Conservation (phyloP, 2,113 vertebrate species). For the Ptyas mucosa region DNA sequence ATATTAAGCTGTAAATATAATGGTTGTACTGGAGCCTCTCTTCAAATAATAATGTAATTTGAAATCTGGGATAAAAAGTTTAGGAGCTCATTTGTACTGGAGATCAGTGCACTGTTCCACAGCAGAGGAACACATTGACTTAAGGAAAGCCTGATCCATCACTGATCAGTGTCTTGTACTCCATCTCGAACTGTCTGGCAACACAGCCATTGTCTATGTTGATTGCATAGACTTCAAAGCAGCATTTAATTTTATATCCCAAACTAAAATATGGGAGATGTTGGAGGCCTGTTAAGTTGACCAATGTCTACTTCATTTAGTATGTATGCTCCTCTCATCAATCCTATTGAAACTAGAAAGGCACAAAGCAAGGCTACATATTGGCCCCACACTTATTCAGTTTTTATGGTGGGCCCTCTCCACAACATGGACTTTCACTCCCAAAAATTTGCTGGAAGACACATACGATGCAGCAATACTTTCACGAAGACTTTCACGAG, state of each 20-base stretch:
- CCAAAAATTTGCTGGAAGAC: neutral
- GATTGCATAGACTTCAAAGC: neutral
- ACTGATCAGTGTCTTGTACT: neutral
- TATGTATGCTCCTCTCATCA: neutral
- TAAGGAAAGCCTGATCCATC: neutral
- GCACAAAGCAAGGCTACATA: neutral
- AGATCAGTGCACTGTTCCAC: neutral
- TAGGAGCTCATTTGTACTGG: neutral
- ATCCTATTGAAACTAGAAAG: neutral
- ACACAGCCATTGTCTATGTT: neutral
- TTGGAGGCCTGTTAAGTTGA: neutral
- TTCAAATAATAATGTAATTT: neutral
- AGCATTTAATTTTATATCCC: neutral
- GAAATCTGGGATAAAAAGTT: neutral
- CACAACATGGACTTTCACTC: neutral
- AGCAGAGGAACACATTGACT: neutral
- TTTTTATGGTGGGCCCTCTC: neutral
- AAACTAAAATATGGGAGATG: neutral
- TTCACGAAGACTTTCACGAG: neutral
- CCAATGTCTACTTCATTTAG: neutral
- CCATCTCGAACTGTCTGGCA: neutral
- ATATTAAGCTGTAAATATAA: neutral
- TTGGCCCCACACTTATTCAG: neutral
- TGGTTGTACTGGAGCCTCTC: neutral
- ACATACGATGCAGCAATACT: neutral